Conservation (phyloP, 2,113 vertebrate genomes). For the Corythornis madagascariensis region DNA sequence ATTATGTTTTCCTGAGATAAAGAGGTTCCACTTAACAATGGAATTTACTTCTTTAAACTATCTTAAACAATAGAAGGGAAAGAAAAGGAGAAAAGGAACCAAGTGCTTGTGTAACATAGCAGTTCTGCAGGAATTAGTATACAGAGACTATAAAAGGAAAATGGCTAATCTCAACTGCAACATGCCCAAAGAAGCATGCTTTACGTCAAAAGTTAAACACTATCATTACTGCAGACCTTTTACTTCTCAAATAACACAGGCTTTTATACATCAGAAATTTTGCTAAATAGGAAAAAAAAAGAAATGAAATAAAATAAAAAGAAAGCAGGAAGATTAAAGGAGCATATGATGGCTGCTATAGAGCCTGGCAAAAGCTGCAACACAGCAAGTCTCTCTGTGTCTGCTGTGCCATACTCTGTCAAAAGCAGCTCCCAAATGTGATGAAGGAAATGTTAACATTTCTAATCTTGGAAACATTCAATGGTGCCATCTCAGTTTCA, state of each 20-base stretch:
- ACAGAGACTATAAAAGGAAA: slow-evolving; percentile 20
- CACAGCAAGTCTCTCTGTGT: slow-evolving; percentile 19
- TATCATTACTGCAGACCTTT: slow-evolving; percentile 32
- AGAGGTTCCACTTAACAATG: neutral
- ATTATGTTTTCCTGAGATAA: neutral
- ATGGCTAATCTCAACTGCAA: slow-evolving; percentile 23
- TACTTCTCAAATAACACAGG: slow-evolving; percentile 10
- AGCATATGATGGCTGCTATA: neutral
- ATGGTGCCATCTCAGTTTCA: slow-evolving; percentile 36
- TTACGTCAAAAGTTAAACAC: slow-evolving; percentile 33
- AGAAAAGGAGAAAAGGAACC: neutral
- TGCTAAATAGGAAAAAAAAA: neutral
- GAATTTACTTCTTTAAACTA: neutral
- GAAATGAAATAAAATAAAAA: neutral
- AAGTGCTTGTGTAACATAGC: neutral
- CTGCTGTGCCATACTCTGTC: slow-evolving; percentile 21
- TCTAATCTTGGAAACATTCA: slow-evolving; percentile 50
- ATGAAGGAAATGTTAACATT: slow-evolving; percentile 37
- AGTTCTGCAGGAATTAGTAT: slow-evolving; percentile 30
- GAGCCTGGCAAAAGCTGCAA: slow-evolving; percentile 37
- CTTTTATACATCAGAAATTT: neutral
- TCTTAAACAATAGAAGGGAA: neutral
- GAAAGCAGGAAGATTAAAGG: slow-evolving; percentile 18
- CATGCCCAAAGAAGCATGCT: neutral
- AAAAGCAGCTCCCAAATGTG: slow-evolving; percentile 26